Evolutionary conservation across 2,888 invertebrate genomes (phyloP).

Genomic region (Allacma fusca): DNA sequence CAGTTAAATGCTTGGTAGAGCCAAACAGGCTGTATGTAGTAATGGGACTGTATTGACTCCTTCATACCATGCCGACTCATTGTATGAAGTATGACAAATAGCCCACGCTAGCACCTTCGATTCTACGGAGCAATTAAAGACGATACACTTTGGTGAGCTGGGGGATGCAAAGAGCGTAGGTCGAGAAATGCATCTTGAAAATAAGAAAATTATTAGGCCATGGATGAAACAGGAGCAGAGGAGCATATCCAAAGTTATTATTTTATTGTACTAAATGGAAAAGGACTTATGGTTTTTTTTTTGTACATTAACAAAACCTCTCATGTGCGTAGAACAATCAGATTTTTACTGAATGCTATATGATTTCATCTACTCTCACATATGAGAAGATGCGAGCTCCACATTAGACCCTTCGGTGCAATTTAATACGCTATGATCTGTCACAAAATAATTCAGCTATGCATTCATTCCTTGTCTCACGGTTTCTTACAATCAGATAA

Average conservation of each 20-base stretch:
- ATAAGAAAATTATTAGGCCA: conserved; percentile 41
- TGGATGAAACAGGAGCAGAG: conserved; percentile 35
- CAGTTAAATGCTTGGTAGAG: no score
- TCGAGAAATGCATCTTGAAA: background rate
- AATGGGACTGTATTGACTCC: no score
- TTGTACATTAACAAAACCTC: background rate
- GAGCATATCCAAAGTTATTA: conserved; percentile 33
- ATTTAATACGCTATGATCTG: no score
- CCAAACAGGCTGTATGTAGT: no score
- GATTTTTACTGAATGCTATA: conserved; percentile 5
- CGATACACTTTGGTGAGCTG: conserved; percentile 7
- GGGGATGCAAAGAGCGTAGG: no score
- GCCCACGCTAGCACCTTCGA: background rate
- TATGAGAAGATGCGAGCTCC: background rate
- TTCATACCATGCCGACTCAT: no score
- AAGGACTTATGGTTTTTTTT: conserved; percentile 16
- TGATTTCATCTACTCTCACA: background rate
- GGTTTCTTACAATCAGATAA: no score
- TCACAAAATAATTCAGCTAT: no score
- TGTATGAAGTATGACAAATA: background rate
- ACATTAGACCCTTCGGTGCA: no score
- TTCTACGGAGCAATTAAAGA: background rate
- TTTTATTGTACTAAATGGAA: conserved; percentile 26
- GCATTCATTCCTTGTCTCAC: no score
- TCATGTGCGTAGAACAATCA: background rate